Base-by-base conservation (phyloP, 2,113 vertebrate genomes). In the Phoxinus phoxinus region DNA sequence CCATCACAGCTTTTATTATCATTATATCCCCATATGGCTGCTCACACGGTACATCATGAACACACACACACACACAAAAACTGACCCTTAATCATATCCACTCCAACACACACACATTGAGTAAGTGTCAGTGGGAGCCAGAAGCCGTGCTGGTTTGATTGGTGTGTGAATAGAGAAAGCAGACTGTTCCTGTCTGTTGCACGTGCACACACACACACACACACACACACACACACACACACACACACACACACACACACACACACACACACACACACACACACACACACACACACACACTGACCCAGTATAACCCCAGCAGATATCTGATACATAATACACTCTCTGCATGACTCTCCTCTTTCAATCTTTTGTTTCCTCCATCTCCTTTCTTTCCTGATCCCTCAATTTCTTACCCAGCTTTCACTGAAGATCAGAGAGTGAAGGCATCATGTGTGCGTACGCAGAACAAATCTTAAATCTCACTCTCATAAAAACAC, bases 301-400 rank as follows among this genome's bases (percentile, higher is more conserved):
- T 76, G 65, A 82, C 76, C 80, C 85, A 7, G 51, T 59, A 51
- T 81, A 83, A 81, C 76, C 79, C 71, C 78, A 75, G 81, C 71
- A 65, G 48, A 93, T 90, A 93, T 90, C 90, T 79, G 87, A 91
- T 87, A 86, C 85, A 90, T 89, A 92, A 91, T 83, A 79, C 88
- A 89, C 82, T 86, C 88, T 82, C 85, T 27, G 86, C 30, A 65
- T 90, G 89, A 86, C 84, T 88, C 78, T 89, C 53, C 84, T 85
- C 85, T 86, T 90, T 92, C 82, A 87, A 89, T 85, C 21, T 25
- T 51, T 84, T 88, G 90, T 90, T 84, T 86, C 83, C 65, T 58
- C 15, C 69, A 69, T 76, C 35, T 77, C 67, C 25, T 27, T 83
- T 84, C 80, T 76, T 83, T 56, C 65, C 53, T 21, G 25, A 81